Evolutionary conservation across 2,113 vertebrate species (phyloP).

Genomic region (Boleophthalmus pectinirostris): DNA sequence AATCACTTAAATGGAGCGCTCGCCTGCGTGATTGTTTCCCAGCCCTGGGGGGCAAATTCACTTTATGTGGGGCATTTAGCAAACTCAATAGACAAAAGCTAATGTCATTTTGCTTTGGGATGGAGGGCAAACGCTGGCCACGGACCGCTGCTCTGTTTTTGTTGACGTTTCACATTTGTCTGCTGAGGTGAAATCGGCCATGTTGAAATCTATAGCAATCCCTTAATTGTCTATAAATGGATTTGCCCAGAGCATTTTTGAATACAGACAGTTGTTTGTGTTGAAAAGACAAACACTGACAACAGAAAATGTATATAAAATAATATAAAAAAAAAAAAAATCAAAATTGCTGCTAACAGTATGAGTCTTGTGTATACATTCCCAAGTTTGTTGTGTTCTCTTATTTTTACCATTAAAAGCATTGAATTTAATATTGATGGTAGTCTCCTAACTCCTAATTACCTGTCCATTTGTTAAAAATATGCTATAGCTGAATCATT

Average conservation of each 20-base stretch:
- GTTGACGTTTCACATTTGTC: conserved; percentile 66
- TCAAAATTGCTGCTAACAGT: background rate
- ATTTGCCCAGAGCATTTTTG: conserved; percentile 46
- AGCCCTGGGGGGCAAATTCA: conserved; percentile 71
- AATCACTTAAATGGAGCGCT: conserved; percentile 77
- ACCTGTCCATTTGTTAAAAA: no score
- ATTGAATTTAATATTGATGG: background rate
- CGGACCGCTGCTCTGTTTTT: conserved; percentile 53
- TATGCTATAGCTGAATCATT: no score
- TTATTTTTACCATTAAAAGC: background rate
- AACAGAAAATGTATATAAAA: background rate
- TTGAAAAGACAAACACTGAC: background rate
- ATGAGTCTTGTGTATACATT: background rate
- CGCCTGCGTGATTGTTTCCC: conserved; percentile 70
- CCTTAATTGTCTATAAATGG: conserved; percentile 68
- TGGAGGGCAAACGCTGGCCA: conserved; percentile 62
- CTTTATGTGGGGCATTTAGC: conserved; percentile 78
- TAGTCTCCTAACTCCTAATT: background rate
- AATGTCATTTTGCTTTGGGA: conserved; percentile 72
- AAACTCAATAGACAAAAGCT: conserved; percentile 73
- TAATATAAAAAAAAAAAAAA: background rate
- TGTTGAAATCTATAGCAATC: conserved; percentile 71
- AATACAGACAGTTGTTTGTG: background rate
- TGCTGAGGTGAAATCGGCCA: conserved; percentile 51
- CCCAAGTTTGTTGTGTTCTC: background rate